phyloP scores from a whole-genome alignment of 1,140 invertebrate genomes.

The Venturia canescens region DNA sequence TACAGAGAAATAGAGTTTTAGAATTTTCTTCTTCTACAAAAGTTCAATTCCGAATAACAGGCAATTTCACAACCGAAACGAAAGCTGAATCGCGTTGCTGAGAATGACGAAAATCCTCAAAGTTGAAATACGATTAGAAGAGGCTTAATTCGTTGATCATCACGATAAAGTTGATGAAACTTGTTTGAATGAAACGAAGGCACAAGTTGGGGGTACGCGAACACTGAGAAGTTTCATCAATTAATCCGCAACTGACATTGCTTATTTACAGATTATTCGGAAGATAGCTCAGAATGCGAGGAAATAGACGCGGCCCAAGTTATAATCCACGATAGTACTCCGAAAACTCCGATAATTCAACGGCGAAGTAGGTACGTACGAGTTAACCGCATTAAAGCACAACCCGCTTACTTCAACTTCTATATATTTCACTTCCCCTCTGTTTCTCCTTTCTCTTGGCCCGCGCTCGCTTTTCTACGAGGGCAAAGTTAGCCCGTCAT shows the following conservation, averaged over 20 bases:
- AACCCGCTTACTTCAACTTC: background rate
- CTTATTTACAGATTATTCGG: constrained; percentile 59
- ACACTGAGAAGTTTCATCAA: constrained; percentile 15
- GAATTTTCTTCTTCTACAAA: too few species aligned
- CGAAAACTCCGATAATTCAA: constrained; percentile 83
- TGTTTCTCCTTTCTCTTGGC: constrained; percentile 4
- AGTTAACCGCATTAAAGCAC: constrained; percentile 51
- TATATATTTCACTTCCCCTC: background rate
- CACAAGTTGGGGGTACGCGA: background rate
- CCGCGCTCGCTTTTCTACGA: constrained; percentile 8
- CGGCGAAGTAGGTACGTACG: constrained; percentile 70
- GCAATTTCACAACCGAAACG: too few species aligned
- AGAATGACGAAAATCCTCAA: too few species aligned
- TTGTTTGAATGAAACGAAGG: too few species aligned
- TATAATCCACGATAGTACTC: constrained; percentile 86
- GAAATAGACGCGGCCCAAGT: constrained; percentile 85
- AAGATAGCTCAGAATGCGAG: constrained; percentile 77
- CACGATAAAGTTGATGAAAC: too few species aligned
- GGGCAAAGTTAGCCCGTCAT: constrained; percentile 53
- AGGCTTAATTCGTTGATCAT: too few species aligned
- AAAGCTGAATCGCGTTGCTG: too few species aligned
- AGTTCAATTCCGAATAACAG: too few species aligned
- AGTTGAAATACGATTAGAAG: too few species aligned
- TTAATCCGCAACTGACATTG: constrained; percentile 25
- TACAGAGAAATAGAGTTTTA: too few species aligned